Evolutionary conservation across 2,797 vertebrate genomes (phyloP), one percentile per base, ranked within the genome.

Genomic region (Clarias pachynema): DNA sequence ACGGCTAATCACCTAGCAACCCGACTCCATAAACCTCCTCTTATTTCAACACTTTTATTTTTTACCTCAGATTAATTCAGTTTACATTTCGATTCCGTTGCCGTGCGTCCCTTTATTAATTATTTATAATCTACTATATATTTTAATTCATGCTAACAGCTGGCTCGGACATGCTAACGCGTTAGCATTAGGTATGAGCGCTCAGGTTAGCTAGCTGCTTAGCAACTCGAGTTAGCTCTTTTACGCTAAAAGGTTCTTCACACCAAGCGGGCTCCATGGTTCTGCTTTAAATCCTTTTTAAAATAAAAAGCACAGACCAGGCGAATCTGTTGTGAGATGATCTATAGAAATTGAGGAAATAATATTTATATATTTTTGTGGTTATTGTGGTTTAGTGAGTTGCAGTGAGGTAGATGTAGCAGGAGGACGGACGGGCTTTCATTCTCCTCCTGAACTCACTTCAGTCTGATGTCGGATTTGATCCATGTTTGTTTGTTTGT

Each of bases 1-100:
- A n/a, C 15, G 22, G 81, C 80, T 85, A 82, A 74, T 29, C 73
- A 60, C 40, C 34, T 83, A 70, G 59, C 82, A 79, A 37, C 5
- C 14, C 75, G 20, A 18, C 10, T 24, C 14, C 3, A 5, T 16
- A 29, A 4, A 16, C 24, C 16, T 29, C 2, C 14, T 8, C 12
- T 60, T 37, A 24, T 7, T 18, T 56, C 3, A 20, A 56, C 53
- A 57, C 7, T 9, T 44, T 44, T 44, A 0, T 37, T 37, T 34
- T 75, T 16, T 29, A 56, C 18, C 10, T 22, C 20, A 22, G 4
- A 18, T 5, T 0, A 60, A 60, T 44, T 44, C 44, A 1, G 9
- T 44, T 44, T 44, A 44, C 44, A 10, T 44, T 44, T 44, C 9
- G 44, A 44, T 44, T 44, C 29, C 7, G 6, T 8, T 6, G 7